Evolutionary conservation across 2,888 invertebrate genomes (phyloP).

Genomic region (Noctua janthina): DNA sequence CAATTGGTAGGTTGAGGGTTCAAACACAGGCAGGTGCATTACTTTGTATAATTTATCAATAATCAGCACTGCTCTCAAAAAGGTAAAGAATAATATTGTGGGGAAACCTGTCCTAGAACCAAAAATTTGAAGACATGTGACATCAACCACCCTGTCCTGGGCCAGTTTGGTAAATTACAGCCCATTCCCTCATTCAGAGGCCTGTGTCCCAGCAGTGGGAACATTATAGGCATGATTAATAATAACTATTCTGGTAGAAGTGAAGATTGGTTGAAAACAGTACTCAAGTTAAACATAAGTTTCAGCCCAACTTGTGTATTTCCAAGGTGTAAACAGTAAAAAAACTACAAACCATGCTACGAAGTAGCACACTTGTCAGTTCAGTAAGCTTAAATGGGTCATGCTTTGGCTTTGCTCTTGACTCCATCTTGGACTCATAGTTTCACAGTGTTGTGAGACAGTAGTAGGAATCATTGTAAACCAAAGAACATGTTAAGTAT

Average conservation of each 20-base stretch:
- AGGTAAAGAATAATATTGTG: not conserved
- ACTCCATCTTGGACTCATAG: too few species aligned
- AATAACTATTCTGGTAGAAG: not conserved
- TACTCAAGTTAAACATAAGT: not conserved
- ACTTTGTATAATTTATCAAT: not conserved
- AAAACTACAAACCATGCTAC: too few species aligned
- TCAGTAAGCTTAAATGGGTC: too few species aligned
- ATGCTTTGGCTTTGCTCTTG: too few species aligned
- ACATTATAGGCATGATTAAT: not conserved
- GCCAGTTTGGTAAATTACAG: not conserved
- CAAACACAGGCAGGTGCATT: not conserved
- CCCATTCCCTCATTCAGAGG: not conserved
- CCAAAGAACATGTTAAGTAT: too few species aligned
- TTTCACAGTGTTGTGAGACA: too few species aligned
- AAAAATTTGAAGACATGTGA: not conserved
- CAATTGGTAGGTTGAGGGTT: not conserved
- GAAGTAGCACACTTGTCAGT: too few species aligned
- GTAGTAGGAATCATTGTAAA: too few species aligned
- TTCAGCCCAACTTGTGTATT: not conserved
- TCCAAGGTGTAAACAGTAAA: too few species aligned
- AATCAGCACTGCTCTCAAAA: not conserved
- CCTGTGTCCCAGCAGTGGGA: not conserved
- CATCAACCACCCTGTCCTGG: not conserved
- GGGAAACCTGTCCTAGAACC: not conserved
- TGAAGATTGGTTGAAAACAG: not conserved